Base-by-base conservation (phyloP, 2,797 vertebrate species). In the Saxicola maurus region DNA sequence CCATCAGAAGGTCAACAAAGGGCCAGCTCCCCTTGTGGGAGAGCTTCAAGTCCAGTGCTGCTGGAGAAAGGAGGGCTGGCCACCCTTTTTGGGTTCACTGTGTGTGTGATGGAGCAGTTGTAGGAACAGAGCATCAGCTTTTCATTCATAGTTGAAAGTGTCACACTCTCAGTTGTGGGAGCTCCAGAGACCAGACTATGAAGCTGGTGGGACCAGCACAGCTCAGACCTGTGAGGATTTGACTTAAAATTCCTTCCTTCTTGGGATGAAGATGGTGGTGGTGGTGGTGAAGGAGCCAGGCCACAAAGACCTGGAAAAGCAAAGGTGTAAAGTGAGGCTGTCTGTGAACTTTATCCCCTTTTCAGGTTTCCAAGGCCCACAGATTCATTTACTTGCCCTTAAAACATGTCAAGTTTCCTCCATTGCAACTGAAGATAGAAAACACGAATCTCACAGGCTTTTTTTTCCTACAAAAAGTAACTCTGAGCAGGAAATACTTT, bases 91-190 rank as follows among this genome's bases (percentile, higher is more conserved):
- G 35, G 14, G 67, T 7, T 20, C 2, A 1, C 38, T 7, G 11
- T 8, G 5, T 1, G 2, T 30, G 31, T 8, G 2, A 4, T 1
- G 4, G 17, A 56, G 52, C 5, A 42, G 16, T 4, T 35, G 37
- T 9, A 51, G 74, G 35, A 68, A n/a, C 19, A 31, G 30, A 64
- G 4, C 30, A 24, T 25, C 51, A 62, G 28, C 60, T 82, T 68
- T 43, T 25, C 62, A 17, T 38, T 13, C 7, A 0, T 5, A 17
- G 62, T 0, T 6, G 0, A 19, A 42, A 11, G 38, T 23, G 9
- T 52, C 48, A 40, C 68, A 55, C 19, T 9, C 7, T 21, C 3
- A 0, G 33, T 28, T 9, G 5, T 38, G 38, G 31, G 64, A 86
- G 10, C 48, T 82, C 33, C n/a, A 30, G 19, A 12, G 35, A 35